Conservation (phyloP, 2,113 vertebrate genomes). For the Gymnocephalus cernua region DNA sequence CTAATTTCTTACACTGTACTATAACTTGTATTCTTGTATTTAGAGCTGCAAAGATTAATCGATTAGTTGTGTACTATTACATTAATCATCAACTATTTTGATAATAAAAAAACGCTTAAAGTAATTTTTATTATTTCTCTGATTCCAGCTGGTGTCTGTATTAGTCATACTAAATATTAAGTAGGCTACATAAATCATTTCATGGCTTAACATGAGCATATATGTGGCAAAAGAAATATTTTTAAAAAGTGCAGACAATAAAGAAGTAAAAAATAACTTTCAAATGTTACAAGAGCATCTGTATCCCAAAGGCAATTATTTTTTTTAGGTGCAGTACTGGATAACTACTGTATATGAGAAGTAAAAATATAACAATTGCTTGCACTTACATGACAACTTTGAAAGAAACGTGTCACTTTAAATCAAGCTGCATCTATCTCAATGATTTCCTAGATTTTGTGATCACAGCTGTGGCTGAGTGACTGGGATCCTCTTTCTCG, state of each 20-base stretch:
- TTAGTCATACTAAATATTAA: not conserved
- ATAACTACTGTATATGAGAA: not conserved
- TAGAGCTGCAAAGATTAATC: no score
- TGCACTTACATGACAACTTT: not conserved
- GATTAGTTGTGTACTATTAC: no score
- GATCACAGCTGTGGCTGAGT: conserved; percentile 66
- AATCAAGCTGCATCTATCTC: not conserved
- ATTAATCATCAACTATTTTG: no score
- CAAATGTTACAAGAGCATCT: not conserved
- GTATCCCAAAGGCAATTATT: not conserved
- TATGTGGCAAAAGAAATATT: not conserved
- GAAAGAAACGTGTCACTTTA: not conserved
- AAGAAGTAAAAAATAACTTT: not conserved
- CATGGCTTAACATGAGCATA: not conserved
- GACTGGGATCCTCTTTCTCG: conserved; percentile 64
- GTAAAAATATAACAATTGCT: not conserved
- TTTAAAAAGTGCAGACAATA: not conserved
- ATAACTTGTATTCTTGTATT: no score
- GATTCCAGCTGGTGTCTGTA: no score
- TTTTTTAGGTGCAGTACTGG: not conserved
- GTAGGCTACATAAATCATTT: not conserved
- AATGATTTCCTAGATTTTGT: not conserved
- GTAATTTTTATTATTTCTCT: no score
- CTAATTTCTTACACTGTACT: no score
- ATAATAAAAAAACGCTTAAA: no score